These are phyloP conservation scores for Drosophila mercatorum DNA, from an alignment of 2,888 invertebrate genomes.

Conservation along the genomic window DNA sequence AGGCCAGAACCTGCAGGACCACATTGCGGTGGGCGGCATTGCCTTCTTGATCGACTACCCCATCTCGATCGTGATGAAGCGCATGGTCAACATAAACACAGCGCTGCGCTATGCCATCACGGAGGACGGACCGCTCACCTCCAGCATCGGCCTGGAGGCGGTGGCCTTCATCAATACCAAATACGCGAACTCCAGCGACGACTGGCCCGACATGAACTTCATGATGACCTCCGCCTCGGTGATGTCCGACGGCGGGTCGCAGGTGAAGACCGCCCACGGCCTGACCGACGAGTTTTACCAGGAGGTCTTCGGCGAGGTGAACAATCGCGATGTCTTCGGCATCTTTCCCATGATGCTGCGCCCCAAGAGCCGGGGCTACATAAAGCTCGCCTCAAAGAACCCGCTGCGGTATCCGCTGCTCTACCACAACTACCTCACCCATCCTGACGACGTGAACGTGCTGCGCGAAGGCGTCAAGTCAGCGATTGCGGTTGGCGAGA, in stretches of 20 bases:
- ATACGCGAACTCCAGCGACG: slow-evolving; percentile 93
- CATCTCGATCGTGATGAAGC: slow-evolving; percentile 91
- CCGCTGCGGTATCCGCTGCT: slow-evolving; percentile 93
- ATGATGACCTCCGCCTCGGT: slow-evolving; percentile 94
- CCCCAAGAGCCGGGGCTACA: slow-evolving; percentile 93
- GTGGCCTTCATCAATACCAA: slow-evolving; percentile 95
- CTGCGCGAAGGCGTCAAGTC: slow-evolving; percentile 94
- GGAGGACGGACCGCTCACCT: slow-evolving; percentile 94
- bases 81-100: slow-evolving; percentile 93
- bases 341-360: slow-evolving; percentile 95
- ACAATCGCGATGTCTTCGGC: slow-evolving; percentile 91
- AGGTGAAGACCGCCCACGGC: slow-evolving; percentile 92
- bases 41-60: slow-evolving; percentile 92
- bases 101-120: slow-evolving; percentile 93
- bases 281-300: slow-evolving; percentile 92
- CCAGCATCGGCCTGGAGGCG: slow-evolving; percentile 94
- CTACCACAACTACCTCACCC: slow-evolving; percentile 95
- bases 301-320: slow-evolving; percentile 89
- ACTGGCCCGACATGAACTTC: slow-evolving; percentile 96
- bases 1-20: slow-evolving; percentile 94
- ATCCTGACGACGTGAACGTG: slow-evolving; percentile 93
- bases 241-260: slow-evolving; percentile 93
- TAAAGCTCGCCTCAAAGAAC: slow-evolving; percentile 89
- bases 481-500: slow-evolving; percentile 92
- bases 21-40: slow-evolving; percentile 94